These are phyloP conservation scores for Ochropleura plecta DNA, from an alignment of 2,888 invertebrate genomes.

Conservation along the genomic window DNA sequence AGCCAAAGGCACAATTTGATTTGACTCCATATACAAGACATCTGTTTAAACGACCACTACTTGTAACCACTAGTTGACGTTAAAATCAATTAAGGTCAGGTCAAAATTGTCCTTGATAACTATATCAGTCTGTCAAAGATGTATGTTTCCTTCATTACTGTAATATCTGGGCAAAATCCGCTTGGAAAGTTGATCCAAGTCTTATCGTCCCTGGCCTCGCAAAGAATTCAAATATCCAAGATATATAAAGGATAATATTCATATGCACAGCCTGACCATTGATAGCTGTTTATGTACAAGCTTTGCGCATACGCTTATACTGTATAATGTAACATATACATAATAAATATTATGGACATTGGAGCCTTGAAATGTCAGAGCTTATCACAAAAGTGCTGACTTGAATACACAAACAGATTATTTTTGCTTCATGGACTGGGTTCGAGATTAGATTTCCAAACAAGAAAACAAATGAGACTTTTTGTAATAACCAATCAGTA, in stretches of 20 bases:
- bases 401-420: slow-evolving; percentile 24
- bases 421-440: background rate
- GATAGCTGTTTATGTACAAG: slow-evolving; percentile 25
- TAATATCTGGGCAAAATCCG: slow-evolving; percentile 36
- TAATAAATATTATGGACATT: slow-evolving; percentile 33
- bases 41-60: background rate
- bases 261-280: slow-evolving; percentile 19
- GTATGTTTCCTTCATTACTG: background rate
- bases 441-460: background rate
- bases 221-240: slow-evolving; percentile 47
- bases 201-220: slow-evolving; percentile 38
- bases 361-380: slow-evolving; percentile 42
- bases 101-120: background rate
- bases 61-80: background rate
- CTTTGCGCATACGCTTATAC: slow-evolving; percentile 37
- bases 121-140: background rate
- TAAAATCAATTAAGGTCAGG: background rate
- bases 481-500: background rate
- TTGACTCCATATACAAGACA: background rate
- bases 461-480: background rate
- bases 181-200: slow-evolving; percentile 42
- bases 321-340: slow-evolving; percentile 31
- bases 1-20: background rate
- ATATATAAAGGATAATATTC: slow-evolving; percentile 51
- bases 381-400: slow-evolving; percentile 33